Base-by-base conservation (phyloP, 2,888 invertebrate genomes). In the Sesia apiformis region DNA sequence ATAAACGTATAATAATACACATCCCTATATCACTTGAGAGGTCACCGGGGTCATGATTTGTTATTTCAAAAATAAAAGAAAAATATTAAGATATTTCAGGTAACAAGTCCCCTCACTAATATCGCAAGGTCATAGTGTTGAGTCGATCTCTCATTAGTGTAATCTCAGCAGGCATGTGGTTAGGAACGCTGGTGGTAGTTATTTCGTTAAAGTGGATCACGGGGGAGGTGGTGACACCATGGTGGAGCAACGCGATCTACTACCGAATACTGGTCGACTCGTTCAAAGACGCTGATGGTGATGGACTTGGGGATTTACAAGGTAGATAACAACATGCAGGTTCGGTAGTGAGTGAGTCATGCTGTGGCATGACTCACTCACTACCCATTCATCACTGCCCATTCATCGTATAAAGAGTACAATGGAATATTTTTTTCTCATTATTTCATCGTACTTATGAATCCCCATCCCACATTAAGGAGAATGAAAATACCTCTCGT, bases 181-280 rank as follows among this genome's bases (percentile, higher is more conserved):
- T 65, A 57, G 50, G 53, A 8, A 56, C 67, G 60, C 64, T 84
- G 59, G 74, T 74, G 63, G 60, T 73, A 53, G 58, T 57, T 40
- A 40, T 57, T 49, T 51, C 67, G n/a, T 55, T 62, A 6, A 42
- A 68, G 51, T 54, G 57, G 39, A 56, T 60, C 51, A 52, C 40
- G 40, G 54, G 55, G 7, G 61, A 58, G 39, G 66, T 57, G 4
- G 61, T 56, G 8, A 56, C 54, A 0, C 73, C 70, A 3, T 97
- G 98, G 98, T 97, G 95, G 94, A 91, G 93, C 69, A 93, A 91
- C 46, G 92, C 93, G 0, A 91, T 94, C 23, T 93, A 96, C 65
- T 98, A 98, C 78, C 94, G 97, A 75, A 91, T 97, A 41, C 92
- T 95, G 69, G 94, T 96, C 0, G 92, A 95, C 62, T 95, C 97